These are phyloP conservation scores for Myrmecophaga tridactyla DNA, from an alignment of 2,113 vertebrate genomes.

Conservation along the genomic window DNA sequence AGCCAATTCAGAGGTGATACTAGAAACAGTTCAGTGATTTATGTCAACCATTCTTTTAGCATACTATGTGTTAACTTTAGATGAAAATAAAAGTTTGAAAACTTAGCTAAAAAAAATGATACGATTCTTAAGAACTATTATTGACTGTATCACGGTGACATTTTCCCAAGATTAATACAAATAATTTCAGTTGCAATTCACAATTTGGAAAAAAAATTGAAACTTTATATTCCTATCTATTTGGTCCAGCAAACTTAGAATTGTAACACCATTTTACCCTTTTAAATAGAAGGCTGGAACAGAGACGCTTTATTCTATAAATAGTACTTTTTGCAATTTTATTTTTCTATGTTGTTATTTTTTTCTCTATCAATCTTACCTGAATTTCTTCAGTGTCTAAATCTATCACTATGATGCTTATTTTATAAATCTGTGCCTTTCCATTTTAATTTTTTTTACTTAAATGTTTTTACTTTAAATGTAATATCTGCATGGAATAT, in stretches of 20 bases:
- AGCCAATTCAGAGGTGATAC: neutral
- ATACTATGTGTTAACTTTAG: neutral
- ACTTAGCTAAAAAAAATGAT: neutral
- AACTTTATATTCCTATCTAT: neutral
- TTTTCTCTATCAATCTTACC: constrained; percentile 5
- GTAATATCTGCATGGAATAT: constrained; percentile 3
- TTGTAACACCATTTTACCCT: neutral
- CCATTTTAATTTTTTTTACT: too few species aligned
- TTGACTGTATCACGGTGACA: neutral
- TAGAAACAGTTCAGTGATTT: neutral
- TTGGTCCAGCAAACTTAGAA: neutral
- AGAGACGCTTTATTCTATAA: neutral
- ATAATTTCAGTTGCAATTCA: neutral
- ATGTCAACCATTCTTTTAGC: accelerated
- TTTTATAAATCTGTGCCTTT: constrained; percentile 44
- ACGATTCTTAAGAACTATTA: neutral
- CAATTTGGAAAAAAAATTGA: neutral
- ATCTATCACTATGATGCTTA: neutral
- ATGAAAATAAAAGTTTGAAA: neutral
- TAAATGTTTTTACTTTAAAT: constrained; percentile 33
- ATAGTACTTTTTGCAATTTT: neutral
- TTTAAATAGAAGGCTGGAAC: neutral
- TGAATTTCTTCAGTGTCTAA: neutral
- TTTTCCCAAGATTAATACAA: neutral
- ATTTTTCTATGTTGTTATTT: neutral